A percentile compares a stretch with the other conserved stretches of the same genome.
phyloP scores from a whole-genome alignment of 2,797 vertebrate genomes.

The Erpetoichthys calabaricus region DNA sequence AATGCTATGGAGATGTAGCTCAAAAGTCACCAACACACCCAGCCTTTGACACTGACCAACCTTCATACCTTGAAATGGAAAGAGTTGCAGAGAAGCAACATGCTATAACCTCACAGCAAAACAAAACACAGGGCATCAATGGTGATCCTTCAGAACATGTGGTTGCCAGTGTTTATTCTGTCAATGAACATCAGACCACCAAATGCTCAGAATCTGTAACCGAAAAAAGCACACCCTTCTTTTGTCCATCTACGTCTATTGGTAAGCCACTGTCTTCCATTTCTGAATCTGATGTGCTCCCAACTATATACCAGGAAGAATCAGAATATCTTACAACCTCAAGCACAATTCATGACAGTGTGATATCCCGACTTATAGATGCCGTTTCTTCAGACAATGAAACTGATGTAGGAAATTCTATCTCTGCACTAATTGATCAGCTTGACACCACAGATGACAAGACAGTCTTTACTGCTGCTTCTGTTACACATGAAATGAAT shows the following conservation, averaged over 20 bases:
- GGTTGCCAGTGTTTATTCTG: no score
- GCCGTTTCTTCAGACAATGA: conserved; percentile 62
- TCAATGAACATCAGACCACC: no score
- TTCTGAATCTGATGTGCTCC: conserved; percentile 32
- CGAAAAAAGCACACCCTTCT: no score
- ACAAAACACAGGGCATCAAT: conserved; percentile 15
- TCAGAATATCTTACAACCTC: conserved; percentile 38
- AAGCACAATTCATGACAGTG: conserved; percentile 56
- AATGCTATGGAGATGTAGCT: conserved; percentile 8
- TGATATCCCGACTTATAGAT: conserved; percentile 79
- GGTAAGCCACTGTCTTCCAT: conserved; percentile 12
- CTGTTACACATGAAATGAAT: conserved; percentile 17
- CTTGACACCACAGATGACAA: conserved; percentile 51
- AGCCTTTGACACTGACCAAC: conserved; percentile 25
- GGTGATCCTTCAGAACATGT: no score
- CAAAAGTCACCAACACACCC: conserved; percentile 17
- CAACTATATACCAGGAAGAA: conserved; percentile 21
- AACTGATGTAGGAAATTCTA: conserved; percentile 57
- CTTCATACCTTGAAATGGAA: conserved; percentile 42
- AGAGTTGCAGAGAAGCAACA: conserved; percentile 18
- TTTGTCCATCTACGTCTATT: no score
- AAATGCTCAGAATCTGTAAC: no score
- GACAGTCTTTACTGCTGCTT: conserved; percentile 22
- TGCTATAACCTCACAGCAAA: conserved; percentile 33
- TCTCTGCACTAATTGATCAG: conserved; percentile 74